Evolutionary conservation across 2,113 vertebrate genomes (phyloP), one percentile per base, ranked within the genome.

Genomic region (Haplotaxodon microlepis): DNA sequence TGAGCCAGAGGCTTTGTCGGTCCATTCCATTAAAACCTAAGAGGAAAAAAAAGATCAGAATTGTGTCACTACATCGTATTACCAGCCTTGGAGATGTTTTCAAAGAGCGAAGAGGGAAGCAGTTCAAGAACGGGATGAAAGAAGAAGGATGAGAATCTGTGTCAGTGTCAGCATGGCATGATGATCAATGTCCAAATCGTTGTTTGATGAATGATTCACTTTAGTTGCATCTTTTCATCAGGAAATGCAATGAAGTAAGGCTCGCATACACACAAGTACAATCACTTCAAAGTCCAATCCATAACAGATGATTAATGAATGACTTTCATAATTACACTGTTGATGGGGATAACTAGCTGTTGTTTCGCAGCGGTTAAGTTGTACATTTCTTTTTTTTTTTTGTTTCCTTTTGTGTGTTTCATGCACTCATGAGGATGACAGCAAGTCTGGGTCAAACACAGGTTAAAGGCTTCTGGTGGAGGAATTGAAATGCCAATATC

Each of bases 401-500:
- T 10, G 3, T 73, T 47, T 51, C 29, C 24, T 51, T 51, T 78
- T 78, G 27, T 78, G 17, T 0, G 5, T 51, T 51, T 51, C 10
- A 78, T 12, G 17, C 45, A 34, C 10, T 12, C 17, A 51, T 78
- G 7, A 51, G 40, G 69, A 73, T 47, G 40, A 73, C 21, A 11
- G 73, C 17, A 51, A 34, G 27, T 34, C 17, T 34, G 45, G 45
- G 45, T 78, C 45, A 78, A 78, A 51, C 5, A 10, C 8, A 56
- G 85, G 87, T 84, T 85, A 90, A 87, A 80, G 57, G 61, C 82
- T 86, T 14, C 47, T 19, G 50, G 82, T 82, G 53, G 29, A 47
- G 78, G 79, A 83, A 91, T 90, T 91, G 86, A 91, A 91, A 86
- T 89, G 90, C 88, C 90, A 13, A 84, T 93, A 85, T 90, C 71